phyloP scores from a whole-genome alignment of 2,888 invertebrate species.

The Scaptodrosophila latifasciaeformis region DNA sequence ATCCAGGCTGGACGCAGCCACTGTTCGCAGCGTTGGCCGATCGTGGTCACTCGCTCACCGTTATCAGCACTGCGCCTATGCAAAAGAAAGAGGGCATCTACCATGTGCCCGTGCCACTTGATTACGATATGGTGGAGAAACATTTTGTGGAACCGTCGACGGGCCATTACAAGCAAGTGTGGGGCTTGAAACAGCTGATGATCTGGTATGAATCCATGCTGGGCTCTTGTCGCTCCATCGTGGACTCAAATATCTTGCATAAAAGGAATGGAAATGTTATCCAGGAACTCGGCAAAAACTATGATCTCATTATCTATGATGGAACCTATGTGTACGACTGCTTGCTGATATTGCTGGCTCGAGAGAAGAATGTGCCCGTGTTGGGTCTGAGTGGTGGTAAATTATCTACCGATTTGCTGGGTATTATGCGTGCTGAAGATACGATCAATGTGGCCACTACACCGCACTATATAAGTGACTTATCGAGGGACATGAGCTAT shows the following conservation, averaged over 20 bases:
- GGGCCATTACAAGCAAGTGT: conserved; percentile 11
- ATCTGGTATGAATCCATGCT: conserved; percentile 50
- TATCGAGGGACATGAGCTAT: conserved; percentile 39
- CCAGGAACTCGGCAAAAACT: not conserved
- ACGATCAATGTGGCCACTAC: conserved; percentile 38
- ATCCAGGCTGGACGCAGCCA: conserved; percentile 47
- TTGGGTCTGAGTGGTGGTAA: conserved; percentile 49
- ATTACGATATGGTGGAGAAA: conserved; percentile 37
- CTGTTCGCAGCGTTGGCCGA: conserved; percentile 37
- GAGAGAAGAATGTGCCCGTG: conserved; percentile 15
- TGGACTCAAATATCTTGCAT: not conserved
- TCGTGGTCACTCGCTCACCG: conserved; percentile 39
- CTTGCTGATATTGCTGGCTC: conserved; percentile 18
- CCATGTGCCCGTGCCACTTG: conserved; percentile 18
- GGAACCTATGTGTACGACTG: conserved; percentile 38
- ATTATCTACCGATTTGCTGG: conserved; percentile 33
- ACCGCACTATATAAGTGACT: conserved; percentile 40
- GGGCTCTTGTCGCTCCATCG: conserved; percentile 33
- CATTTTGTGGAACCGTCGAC: conserved; percentile 22
- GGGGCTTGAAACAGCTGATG: conserved; percentile 36
- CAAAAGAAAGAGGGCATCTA: conserved; percentile 7
- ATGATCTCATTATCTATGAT: conserved; percentile 50
- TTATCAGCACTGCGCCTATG: conserved; percentile 25
- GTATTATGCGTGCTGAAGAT: conserved; percentile 34
- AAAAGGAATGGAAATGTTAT: not conserved